phyloP scores from a whole-genome alignment of 2,113 vertebrate genomes.

The Entelurus aequoreus region DNA sequence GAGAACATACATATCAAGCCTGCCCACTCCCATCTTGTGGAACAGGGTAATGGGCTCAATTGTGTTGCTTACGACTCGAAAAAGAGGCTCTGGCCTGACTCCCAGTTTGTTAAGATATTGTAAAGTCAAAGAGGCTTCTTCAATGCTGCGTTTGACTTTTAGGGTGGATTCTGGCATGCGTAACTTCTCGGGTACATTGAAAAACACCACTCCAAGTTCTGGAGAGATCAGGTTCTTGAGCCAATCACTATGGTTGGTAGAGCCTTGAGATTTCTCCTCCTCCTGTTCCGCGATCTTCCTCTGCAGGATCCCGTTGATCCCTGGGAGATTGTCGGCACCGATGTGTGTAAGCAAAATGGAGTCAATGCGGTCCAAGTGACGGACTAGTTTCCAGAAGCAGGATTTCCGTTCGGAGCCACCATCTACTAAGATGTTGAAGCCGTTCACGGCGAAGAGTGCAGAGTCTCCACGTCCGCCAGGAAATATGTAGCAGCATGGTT shows the following conservation, averaged over 20 bases:
- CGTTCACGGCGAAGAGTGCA: constrained; percentile 95
- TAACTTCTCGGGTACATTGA: constrained; percentile 93
- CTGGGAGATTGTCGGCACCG: constrained; percentile 94
- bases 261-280: constrained; percentile 90
- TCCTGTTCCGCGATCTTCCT: constrained; percentile 94
- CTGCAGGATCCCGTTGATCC: constrained; percentile 95
- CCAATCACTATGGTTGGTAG: constrained; percentile 92
- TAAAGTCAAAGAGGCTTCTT: constrained; percentile 90
- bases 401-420: constrained; percentile 94
- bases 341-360: constrained; percentile 95
- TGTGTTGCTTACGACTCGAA: constrained; percentile 85
- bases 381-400: constrained; percentile 98
- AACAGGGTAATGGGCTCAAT: constrained; percentile 94
- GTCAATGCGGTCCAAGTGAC: constrained; percentile 95
- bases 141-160: constrained; percentile 93
- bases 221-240: constrained; percentile 97
- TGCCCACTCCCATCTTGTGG: constrained; percentile 97
- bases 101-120: constrained; percentile 87
- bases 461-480: constrained; percentile 97
- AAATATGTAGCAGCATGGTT: constrained; percentile 98
- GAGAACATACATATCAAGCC: constrained; percentile 93
- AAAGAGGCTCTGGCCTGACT: constrained; percentile 88
- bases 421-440: constrained; percentile 96
- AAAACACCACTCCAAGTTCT: constrained; percentile 94
- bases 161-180: constrained; percentile 88